Base-by-base conservation (phyloP, 2,797 vertebrate species). In the Lacerta bilineata region DNA sequence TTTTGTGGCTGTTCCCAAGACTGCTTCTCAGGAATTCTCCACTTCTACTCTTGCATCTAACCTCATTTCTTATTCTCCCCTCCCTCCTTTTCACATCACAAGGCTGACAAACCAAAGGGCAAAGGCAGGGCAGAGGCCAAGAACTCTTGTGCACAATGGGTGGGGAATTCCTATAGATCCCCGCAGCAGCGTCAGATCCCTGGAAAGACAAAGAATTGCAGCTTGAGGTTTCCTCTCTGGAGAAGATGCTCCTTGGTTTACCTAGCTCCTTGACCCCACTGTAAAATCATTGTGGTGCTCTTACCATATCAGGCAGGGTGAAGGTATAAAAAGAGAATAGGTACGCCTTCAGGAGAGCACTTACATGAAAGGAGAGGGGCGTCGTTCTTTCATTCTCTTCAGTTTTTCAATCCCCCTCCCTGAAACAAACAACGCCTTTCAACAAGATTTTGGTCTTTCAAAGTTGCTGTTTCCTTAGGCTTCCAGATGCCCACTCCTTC, bases 11-110 rank as follows among this genome's bases (percentile, higher is more conserved):
- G 27, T 79, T 77, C 50, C 66, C 77, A 84, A 79, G 29, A 7
- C 68, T 72, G 39, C 50, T 39, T 41, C 50, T 18, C 5, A 64
- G 39, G 25, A 39, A 20, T 18, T 2, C 71, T 2, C 69, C 80
- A 36, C 50, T 81, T 5, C 23, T 10, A 15, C 76, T 6, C 25
- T 5, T 76, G 27, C 79, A 71, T 36, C 55, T 81, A 55, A 75
- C 36, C 75, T n/a, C 0, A 8, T 1, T 4, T 80, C 2, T 29
- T 33, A 61, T 74, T 36, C 71, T 72, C 20, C 18, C 72, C 72
- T 74, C 36, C 83, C 4, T 64, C 0, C 33, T 68, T 46, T 80
- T 71, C 8, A 69, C 0, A 0, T 69, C n/a, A 79, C 15, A 27
- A 82, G 20, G 29, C 29, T 76, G 55, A 76, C 71, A 87, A 66